Evolutionary conservation across 2,797 vertebrate species (phyloP), one percentile per base, ranked within the genome.

Genomic region (Melopsittacus undulatus): DNA sequence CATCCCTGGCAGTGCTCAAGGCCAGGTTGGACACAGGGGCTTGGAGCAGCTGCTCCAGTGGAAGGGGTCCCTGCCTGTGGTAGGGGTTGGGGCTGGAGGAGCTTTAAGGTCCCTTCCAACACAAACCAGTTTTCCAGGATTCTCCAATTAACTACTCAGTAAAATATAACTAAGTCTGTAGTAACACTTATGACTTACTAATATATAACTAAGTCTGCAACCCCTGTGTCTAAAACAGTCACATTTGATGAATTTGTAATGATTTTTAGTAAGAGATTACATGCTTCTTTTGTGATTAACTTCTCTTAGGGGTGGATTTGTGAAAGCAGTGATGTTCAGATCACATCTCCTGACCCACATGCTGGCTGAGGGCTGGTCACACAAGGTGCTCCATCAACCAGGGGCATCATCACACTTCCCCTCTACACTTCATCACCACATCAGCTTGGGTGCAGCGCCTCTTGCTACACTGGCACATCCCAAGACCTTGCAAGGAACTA

Each of bases 381-480:
- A 14, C 14, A 12, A 52, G 74, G 45, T 48, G 2, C 62, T 51
- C 66, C 32, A 0, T 51, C 74, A 30, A 0, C 51, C 4, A 0
- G 15, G 34, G 75, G 61, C 69, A 52, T 67, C 8, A 2, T 63
- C 72, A 32, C 81, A 48, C 70, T 83, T 87, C 52, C 63, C 87
- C 85, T 86, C 85, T 23, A 3, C 89, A 2, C 48, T 59, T 79
- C 72, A 29, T 42, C 23, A 26, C 38, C 87, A 92, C 27, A n/a
- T 78, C 95, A 90, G 83, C 85, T 94, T 2, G 66, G 64, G 85
- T 9, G 34, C 93, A 87, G 83, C 94, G 76, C 77, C 88, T 95
- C 92, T 93, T 72, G 76, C 82, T 67, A 48, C 79, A 5, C 85
- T 32, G 68, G 6, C 9, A 9, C 23, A 2, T 78, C 92, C 73